Base-by-base conservation (phyloP, 1,140 invertebrate species). In the Diorhabda elongata region DNA sequence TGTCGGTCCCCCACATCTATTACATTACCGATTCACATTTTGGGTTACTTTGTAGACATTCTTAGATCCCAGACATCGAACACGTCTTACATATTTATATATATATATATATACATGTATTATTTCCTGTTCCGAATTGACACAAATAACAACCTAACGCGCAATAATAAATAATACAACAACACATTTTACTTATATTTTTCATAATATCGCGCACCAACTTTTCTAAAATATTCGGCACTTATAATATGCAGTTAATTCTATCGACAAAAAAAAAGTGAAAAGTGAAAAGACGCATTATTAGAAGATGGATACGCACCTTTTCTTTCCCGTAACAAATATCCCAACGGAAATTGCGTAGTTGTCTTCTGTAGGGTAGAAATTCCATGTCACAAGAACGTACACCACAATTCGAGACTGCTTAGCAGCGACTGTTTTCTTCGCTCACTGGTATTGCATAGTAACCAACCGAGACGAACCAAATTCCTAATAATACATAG, bases 21-120 rank as follows among this genome's bases (percentile, higher is more conserved):
- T 74, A 75, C 75, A 76, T 75, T 77, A 74, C 74, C 67, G 75
- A 75, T 77, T 69, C 71, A 70, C 65, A 71, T 71, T 70, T 71
- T 68, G 61, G 45, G 66, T 69, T 67, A 52, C 61, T 71, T 73
- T 11, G 47, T 4, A 52, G 47, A 52, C 47, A 8, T 52, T 52
- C 47, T 52, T 52, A 4, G 4, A 52, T 52, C 47, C n/a, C 47
- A 52, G 47, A 52, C 47, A 52, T 52, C 6, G n/a, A 52, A 52
- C 47, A 52, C 47, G 47, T 52, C n/a, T n/a, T 26, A 26, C 26
- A 26, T 26, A 26, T 26, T 26, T 26, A 26, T 26, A 26, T 26
- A 26, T 26, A 26, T 26, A 26, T 26, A 26, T 26, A 26, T 26
- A 26, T 26, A 26, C 26, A 26, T 26, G 26, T 26, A 26, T 26